A percentile compares a stretch with the other conserved stretches of the same genome.
phyloP scores from a whole-genome alignment of 1,140 invertebrate species.

The Drosophila punjabiensis region DNA sequence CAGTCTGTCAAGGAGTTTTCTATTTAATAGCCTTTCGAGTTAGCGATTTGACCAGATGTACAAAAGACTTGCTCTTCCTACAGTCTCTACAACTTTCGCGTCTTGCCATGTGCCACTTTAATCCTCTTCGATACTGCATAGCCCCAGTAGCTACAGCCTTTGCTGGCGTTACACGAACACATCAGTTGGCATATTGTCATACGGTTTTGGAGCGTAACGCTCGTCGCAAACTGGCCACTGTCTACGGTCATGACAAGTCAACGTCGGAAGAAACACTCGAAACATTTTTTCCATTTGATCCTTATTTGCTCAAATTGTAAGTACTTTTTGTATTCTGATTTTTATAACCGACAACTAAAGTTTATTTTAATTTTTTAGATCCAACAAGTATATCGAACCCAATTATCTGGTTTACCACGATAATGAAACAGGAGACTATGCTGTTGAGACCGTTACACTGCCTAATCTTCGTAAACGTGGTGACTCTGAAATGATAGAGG shows the following conservation, averaged over 20 bases:
- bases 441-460: constrained; percentile 15
- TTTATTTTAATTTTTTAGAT: constrained; percentile 35
- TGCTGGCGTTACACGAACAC: constrained; percentile 92
- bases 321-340: constrained; percentile 36
- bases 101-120: constrained; percentile 93
- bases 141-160: constrained; percentile 93
- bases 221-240: constrained; percentile 88
- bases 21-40: constrained; percentile 95
- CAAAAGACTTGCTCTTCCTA: constrained; percentile 90
- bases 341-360: constrained; percentile 26
- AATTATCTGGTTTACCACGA: constrained; percentile 64
- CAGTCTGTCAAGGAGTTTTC: constrained; percentile 95
- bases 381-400: constrained; percentile 57
- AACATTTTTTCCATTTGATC: constrained; percentile 93
- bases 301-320: constrained; percentile 88
- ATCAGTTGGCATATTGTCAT: constrained; percentile 97
- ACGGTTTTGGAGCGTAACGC: constrained; percentile 95
- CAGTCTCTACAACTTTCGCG: constrained; percentile 93
- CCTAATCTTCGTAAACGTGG: constrained; percentile 75
- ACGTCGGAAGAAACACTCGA: constrained; percentile 87
- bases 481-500: constrained; percentile 79
- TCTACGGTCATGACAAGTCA: constrained; percentile 85
- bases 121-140: constrained; percentile 93
- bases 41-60: constrained; percentile 88
- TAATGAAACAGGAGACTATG: constrained; percentile 52